Evolutionary conservation across 1,140 invertebrate genomes (phyloP).

Genomic region (Listronotus oregonensis): DNA sequence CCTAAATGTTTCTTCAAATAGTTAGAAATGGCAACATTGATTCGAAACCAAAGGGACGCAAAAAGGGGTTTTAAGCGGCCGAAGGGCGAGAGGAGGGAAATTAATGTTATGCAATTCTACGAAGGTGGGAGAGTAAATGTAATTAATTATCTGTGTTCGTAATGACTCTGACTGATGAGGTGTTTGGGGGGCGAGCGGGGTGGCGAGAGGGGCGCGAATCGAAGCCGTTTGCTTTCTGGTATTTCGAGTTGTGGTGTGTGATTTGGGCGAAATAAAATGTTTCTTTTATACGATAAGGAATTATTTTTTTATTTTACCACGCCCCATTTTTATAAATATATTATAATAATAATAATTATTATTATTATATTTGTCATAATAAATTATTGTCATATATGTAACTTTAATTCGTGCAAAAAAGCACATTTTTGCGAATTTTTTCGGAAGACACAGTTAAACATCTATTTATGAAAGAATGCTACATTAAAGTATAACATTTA

Average conservation of each 20-base stretch:
- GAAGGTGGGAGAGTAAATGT: constrained; percentile 58
- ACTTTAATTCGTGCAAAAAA: too few relatives aligned
- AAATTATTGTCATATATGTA: too few relatives aligned
- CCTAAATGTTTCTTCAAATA: too few relatives aligned
- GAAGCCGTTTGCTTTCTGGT: constrained; percentile 16
- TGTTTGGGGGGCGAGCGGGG: constrained; percentile 48
- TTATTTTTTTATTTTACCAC: too few relatives aligned
- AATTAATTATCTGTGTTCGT: constrained; percentile 59
- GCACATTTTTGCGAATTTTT: too few relatives aligned
- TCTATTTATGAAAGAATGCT: too few relatives aligned
- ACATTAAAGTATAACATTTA: too few relatives aligned
- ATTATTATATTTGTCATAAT: too few relatives aligned
- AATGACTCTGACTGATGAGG: constrained; percentile 59
- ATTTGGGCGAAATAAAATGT: constrained; percentile 1
- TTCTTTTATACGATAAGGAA: too few relatives aligned
- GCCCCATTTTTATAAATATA: too few relatives aligned
- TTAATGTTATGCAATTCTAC: constrained; percentile 59
- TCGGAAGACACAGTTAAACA: too few relatives aligned
- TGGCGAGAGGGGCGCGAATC: constrained; percentile 19
- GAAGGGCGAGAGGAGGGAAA: constrained; percentile 43
- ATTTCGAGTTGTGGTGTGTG: background rate
- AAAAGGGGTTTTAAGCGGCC: constrained; percentile 16
- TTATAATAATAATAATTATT: too few relatives aligned
- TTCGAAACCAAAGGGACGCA: constrained; percentile 9
- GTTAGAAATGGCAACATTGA: constrained; percentile 19